Percentiles rank a stretch among this genome's conserved stretches.
Evolutionary conservation across 2,888 invertebrate genomes (phyloP).

Genomic region (Ganaspis brasiliensis): DNA sequence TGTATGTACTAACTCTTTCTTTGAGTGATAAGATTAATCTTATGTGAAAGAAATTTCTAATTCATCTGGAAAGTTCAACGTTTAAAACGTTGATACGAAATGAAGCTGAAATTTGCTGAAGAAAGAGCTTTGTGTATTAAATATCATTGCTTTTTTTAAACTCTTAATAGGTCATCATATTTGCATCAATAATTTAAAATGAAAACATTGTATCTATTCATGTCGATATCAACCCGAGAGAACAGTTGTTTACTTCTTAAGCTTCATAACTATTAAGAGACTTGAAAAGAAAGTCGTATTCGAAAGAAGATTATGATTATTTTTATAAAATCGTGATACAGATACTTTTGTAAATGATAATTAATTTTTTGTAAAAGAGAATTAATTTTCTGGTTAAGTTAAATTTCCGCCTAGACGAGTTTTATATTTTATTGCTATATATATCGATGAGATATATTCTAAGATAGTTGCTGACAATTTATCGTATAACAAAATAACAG

Average conservation of each 20-base stretch:
- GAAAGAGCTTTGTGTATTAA: slow-evolving; percentile 4
- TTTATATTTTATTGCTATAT: slow-evolving; percentile 18
- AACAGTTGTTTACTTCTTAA: slow-evolving; percentile 17
- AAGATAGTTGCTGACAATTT: slow-evolving; percentile 8
- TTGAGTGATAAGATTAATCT: slow-evolving; percentile 39
- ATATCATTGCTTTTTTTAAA: slow-evolving; percentile 23
- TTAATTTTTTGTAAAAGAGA: not conserved
- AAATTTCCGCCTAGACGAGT: slow-evolving; percentile 14
- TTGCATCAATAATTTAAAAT: slow-evolving; percentile 16
- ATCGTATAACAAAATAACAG: not conserved
- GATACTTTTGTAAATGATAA: slow-evolving; percentile 12
- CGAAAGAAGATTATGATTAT: not conserved
- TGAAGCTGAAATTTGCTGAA: not conserved
- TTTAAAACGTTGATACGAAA: not conserved
- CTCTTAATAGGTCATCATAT: not conserved
- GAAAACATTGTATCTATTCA: not conserved
- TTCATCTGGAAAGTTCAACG: not conserved
- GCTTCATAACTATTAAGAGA: not conserved
- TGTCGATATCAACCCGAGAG: not conserved
- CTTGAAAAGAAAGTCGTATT: not conserved
- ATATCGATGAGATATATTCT: slow-evolving; percentile 13
- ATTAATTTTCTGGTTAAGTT: not conserved
- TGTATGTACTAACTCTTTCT: slow-evolving; percentile 37
- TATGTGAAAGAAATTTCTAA: not conserved
- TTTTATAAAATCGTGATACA: slow-evolving; percentile 3